Evolutionary conservation across 2,888 invertebrate genomes (phyloP).

Genomic region (Cinara cedri): DNA sequence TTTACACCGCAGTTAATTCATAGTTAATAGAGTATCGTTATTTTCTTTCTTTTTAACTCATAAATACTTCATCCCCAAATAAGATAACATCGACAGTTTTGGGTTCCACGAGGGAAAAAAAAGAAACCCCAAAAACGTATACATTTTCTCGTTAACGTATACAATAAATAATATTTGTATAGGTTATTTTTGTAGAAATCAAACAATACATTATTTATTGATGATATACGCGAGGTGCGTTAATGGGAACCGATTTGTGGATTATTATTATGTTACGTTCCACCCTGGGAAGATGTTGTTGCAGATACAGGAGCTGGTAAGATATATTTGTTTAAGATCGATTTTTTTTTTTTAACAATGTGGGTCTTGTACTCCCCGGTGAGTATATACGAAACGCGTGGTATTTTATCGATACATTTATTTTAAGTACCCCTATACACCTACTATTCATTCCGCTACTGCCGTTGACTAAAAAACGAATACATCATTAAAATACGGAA

Average conservation of each 20-base stretch:
- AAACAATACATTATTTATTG: constrained; percentile 13
- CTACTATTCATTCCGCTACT: no score
- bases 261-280: constrained; percentile 2
- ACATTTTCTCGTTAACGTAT: not conserved
- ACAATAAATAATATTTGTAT: not conserved
- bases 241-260: constrained; percentile 9
- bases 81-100: constrained; percentile 15
- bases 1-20: not conserved
- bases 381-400: not conserved
- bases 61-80: not conserved
- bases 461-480: no score
- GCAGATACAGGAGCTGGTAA: not conserved
- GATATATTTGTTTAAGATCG: constrained; percentile 43
- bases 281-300: not conserved
- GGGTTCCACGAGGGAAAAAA: not conserved
- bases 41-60: not conserved
- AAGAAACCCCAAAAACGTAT: constrained; percentile 4
- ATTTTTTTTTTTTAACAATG: not conserved
- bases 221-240: constrained; percentile 17
- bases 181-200: constrained; percentile 8
- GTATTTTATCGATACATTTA: constrained; percentile 24
- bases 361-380: not conserved
- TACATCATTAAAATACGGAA: not conserved
- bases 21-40: not conserved
- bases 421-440: not conserved